These are phyloP conservation scores for Gambusia affinis DNA, from an alignment of 2,113 vertebrate genomes.

Conservation along the genomic window DNA sequence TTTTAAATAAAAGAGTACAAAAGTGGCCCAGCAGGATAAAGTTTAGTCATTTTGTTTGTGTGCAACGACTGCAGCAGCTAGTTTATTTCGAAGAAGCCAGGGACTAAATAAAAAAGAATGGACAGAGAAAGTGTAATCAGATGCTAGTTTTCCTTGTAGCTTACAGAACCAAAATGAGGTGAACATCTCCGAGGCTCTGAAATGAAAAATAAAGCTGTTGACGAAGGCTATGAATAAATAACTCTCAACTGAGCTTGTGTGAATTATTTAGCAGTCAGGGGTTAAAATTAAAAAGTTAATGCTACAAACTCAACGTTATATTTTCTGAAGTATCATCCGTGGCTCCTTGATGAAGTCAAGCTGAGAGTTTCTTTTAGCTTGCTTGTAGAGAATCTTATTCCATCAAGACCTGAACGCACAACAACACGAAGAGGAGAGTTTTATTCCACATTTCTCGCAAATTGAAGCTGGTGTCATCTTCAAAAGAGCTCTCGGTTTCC, in stretches of 20 bases:
- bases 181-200: not conserved
- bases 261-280: not conserved
- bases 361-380: not conserved
- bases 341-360: not conserved
- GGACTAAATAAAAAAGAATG: not conserved
- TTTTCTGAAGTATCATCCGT: not conserved
- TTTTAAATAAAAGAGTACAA: no score
- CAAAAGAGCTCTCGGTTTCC: conserved; percentile 2
- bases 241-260: not conserved
- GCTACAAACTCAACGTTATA: not conserved
- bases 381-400: conserved; percentile 2
- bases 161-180: not conserved
- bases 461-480: conserved; percentile 19
- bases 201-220: not conserved
- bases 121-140: not conserved
- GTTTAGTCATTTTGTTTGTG: not conserved
- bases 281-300: not conserved
- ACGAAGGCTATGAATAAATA: not conserved
- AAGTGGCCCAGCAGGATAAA: no score
- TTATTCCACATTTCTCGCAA: conserved; percentile 12
- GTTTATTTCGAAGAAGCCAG: not conserved
- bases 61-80: not conserved
- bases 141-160: not conserved
- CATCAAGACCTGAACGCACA: conserved; percentile 6
- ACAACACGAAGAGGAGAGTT: conserved; percentile 4